Percentiles rank a stretch among this genome's conserved stretches.
These are phyloP conservation scores for Hippoglossus stenolepis DNA, from an alignment of 2,113 vertebrate species.

Conservation along the genomic window DNA sequence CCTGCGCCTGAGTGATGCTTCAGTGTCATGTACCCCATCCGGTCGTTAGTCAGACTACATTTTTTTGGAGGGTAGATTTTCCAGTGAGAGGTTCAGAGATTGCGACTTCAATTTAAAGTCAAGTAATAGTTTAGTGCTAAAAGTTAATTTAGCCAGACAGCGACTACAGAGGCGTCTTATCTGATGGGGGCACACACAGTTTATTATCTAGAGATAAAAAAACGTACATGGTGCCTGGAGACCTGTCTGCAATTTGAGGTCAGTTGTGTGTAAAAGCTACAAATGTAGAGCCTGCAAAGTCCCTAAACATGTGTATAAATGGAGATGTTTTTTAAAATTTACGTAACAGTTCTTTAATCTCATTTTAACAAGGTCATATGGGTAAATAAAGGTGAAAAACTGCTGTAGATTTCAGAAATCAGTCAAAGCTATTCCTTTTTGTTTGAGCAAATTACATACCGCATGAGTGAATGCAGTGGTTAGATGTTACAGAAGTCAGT, in stretches of 20 bases:
- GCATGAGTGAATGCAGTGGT: too few relatives aligned
- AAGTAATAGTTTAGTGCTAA: not conserved
- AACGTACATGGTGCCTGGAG: not conserved
- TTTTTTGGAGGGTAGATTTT: not conserved
- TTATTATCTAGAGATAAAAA: conserved; percentile 21
- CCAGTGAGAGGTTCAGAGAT: conserved; percentile 8
- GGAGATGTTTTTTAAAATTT: too few relatives aligned
- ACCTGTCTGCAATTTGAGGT: not conserved
- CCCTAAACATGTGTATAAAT: too few relatives aligned
- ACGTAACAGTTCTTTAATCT: too few relatives aligned
- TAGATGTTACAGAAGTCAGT: too few relatives aligned
- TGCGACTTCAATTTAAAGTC: conserved; percentile 22
- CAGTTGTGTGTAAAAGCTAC: conserved; percentile 8
- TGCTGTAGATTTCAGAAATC: too few relatives aligned
- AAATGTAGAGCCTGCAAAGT: not conserved
- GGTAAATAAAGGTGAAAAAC: too few relatives aligned
- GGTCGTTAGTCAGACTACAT: conserved; percentile 8
- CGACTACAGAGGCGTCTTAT: conserved; percentile 6
- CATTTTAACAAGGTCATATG: too few relatives aligned
- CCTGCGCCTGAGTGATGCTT: conserved; percentile 12
- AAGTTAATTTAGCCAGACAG: conserved; percentile 20
- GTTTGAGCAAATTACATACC: too few relatives aligned
- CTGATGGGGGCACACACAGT: not conserved
- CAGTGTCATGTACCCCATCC: not conserved
- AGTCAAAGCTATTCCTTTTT: too few relatives aligned